A percentile compares a stretch with the other conserved stretches of the same genome.
Conservation (phyloP, 2,888 invertebrate genomes). For the Euzophera pinguis region DNA sequence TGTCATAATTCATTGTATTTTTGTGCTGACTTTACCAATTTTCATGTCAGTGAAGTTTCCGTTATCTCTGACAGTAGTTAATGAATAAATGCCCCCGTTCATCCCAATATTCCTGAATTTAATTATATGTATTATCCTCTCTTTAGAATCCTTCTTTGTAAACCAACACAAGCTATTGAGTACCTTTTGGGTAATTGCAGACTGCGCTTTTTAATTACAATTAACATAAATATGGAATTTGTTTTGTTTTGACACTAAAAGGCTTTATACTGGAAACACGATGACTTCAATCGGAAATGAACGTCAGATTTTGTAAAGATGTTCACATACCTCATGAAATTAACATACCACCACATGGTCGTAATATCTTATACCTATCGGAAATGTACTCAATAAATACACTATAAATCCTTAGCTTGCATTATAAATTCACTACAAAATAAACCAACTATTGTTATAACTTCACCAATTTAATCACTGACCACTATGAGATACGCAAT, state of each 20-base stretch:
- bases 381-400: no score
- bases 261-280: no score
- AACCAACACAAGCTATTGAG: not conserved
- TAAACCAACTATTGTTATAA: not conserved
- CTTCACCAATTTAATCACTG: not conserved
- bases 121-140: slow-evolving; percentile 23
- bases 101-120: slow-evolving; percentile 27
- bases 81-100: slow-evolving; percentile 43
- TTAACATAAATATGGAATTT: no score
- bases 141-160: not conserved
- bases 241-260: no score
- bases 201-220: no score
- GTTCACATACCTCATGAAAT: no score
- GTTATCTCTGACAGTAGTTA: slow-evolving; percentile 44
- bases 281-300: no score
- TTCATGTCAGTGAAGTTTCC: slow-evolving; percentile 37
- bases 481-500: slow-evolving; percentile 18
- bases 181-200: not conserved
- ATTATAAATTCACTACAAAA: no score
- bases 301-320: no score
- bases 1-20: not conserved
- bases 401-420: no score
- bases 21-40: slow-evolving; percentile 28
- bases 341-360: no score
- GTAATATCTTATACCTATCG: no score